phyloP scores from a whole-genome alignment of 2,797 vertebrate genomes.

The Luscinia megarhynchos region DNA sequence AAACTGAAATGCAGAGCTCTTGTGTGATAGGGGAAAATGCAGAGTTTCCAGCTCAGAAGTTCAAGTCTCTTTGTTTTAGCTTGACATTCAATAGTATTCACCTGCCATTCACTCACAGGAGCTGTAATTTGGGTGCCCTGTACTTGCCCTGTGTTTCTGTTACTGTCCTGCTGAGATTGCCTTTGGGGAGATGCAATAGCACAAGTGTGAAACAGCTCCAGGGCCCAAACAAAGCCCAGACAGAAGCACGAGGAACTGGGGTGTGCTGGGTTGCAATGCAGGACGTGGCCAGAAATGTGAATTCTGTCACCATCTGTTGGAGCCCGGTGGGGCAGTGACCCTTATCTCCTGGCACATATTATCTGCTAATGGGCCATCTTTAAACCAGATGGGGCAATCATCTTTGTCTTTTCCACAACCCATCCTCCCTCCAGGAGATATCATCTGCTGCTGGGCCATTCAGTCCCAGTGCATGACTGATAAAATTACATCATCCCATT shows the following conservation, averaged over 20 bases:
- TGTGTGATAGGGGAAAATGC: neutral
- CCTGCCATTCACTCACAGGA: neutral
- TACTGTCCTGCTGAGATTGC: neutral
- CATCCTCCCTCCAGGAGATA: too few relatives aligned
- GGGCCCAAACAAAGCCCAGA: neutral
- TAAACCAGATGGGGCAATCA: too few relatives aligned
- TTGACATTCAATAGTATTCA: neutral
- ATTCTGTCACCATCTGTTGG: too few relatives aligned
- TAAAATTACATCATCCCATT: too few relatives aligned
- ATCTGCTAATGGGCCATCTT: too few relatives aligned
- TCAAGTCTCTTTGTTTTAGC: neutral
- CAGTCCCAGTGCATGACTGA: too few relatives aligned
- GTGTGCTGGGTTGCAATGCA: too few relatives aligned
- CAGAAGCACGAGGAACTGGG: neutral
- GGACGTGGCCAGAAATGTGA: too few relatives aligned
- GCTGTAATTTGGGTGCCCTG: neutral
- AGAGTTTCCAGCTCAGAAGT: neutral
- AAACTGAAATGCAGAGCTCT: neutral
- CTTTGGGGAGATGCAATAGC: neutral
- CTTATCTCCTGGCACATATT: too few relatives aligned
- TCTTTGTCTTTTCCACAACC: too few relatives aligned
- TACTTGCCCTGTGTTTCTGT: neutral
- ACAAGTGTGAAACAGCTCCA: neutral
- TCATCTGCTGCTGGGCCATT: too few relatives aligned
- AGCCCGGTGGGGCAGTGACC: too few relatives aligned